Conservation (phyloP, 2,888 invertebrate species). For the Tetramorium bicarinatum region DNA sequence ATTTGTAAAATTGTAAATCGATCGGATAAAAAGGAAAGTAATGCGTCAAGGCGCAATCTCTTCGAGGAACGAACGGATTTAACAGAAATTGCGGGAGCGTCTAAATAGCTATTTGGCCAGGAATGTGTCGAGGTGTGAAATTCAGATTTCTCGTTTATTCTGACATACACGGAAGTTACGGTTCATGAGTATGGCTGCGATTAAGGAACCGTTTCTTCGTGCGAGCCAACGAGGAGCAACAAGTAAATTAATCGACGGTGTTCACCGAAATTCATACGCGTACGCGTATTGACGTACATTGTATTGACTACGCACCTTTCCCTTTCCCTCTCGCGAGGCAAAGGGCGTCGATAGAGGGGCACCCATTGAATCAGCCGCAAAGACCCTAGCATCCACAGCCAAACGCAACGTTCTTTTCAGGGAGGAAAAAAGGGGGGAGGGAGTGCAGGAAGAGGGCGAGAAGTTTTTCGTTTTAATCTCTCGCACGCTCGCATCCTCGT, state of each 20-base stretch:
- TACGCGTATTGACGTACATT: neutral
- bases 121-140: slow-evolving; percentile 43
- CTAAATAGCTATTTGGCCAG: slow-evolving; percentile 7
- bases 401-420: slow-evolving; percentile 70
- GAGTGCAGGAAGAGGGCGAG: slow-evolving; percentile 6
- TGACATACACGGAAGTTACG: slow-evolving; percentile 45
- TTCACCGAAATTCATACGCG: slow-evolving; percentile 41
- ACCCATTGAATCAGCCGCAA: slow-evolving; percentile 70
- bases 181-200: slow-evolving; percentile 28
- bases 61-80: neutral
- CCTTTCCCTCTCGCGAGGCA: slow-evolving; percentile 50
- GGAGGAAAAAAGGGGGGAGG: slow-evolving; percentile 10
- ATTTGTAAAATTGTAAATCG: neutral
- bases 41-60: neutral
- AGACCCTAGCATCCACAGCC: slow-evolving; percentile 63
- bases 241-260: slow-evolving; percentile 28
- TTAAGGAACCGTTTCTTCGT: slow-evolving; percentile 46
- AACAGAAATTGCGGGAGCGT: neutral
- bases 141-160: slow-evolving; percentile 19
- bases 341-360: slow-evolving; percentile 60
- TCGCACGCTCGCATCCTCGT: slow-evolving; percentile 69
- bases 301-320: slow-evolving; percentile 48
- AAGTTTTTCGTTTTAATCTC: slow-evolving; percentile 77
- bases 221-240: slow-evolving; percentile 34
- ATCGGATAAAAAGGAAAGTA: neutral